phyloP scores from a whole-genome alignment of 2,797 vertebrate genomes.

The Sebastes reedi region DNA sequence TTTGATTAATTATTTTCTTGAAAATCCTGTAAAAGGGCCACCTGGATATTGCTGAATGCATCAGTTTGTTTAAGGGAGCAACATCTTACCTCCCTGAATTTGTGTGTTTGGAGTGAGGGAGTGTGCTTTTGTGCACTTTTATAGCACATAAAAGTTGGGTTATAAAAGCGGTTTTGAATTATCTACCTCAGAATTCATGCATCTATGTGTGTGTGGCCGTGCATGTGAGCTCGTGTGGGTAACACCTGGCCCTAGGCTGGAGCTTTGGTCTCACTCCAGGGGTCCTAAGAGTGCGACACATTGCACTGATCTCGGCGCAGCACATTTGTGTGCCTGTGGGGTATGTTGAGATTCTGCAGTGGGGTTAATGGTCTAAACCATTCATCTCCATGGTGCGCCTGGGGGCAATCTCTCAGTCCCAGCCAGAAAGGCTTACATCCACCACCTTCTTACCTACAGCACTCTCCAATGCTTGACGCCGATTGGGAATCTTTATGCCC shows the following conservation, averaged over 20 bases:
- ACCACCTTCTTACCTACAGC: conserved; percentile 69
- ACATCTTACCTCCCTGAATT: background rate
- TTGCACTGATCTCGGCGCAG: conserved; percentile 66
- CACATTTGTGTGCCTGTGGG: conserved; percentile 73
- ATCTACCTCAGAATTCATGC: background rate
- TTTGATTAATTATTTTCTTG: background rate
- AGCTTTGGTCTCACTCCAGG: conserved; percentile 72
- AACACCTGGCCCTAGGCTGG: conserved; percentile 66
- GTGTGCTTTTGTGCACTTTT: conserved; percentile 11
- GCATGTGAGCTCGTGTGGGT: background rate
- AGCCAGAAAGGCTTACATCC: conserved; percentile 56
- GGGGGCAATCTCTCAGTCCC: conserved; percentile 55
- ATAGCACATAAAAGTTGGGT: background rate
- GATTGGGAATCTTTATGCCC: conserved; percentile 75
- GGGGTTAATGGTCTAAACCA: conserved; percentile 78
- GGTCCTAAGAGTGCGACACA: conserved; percentile 54
- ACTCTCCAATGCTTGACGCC: conserved; percentile 47
- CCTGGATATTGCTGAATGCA: conserved; percentile 8
- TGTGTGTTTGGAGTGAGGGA: background rate
- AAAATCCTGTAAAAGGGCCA: conserved; percentile 1
- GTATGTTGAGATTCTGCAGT: conserved; percentile 62
- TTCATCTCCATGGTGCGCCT: conserved; percentile 69
- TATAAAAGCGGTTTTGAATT: conserved; percentile 4
- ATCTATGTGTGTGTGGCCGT: background rate
- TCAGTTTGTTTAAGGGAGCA: background rate